These are phyloP conservation scores for Hanleya hanleyi DNA, from an alignment of 2,888 invertebrate genomes.

Conservation along the genomic window DNA sequence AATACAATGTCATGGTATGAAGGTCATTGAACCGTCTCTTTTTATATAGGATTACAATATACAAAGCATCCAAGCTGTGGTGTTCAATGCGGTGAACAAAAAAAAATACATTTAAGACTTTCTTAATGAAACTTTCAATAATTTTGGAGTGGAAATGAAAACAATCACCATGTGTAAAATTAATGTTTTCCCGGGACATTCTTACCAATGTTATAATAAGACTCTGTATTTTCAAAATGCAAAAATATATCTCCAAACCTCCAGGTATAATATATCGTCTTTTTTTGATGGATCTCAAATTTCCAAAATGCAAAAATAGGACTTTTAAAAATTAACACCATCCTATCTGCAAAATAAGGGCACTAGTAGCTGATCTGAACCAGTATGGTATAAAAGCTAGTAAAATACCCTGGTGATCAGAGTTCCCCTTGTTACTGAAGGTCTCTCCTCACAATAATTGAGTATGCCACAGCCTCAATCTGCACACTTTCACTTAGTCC, in stretches of 20 bases:
- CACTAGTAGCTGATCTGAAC: background rate
- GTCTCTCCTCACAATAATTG: background rate
- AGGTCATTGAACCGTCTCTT: no score
- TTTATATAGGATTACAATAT: no score
- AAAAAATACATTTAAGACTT: no score
- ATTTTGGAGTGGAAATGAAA: no score
- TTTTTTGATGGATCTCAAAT: background rate
- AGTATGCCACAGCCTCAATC: background rate
- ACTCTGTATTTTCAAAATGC: slow-evolving; percentile 21
- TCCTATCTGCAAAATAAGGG: background rate
- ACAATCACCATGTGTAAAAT: no score
- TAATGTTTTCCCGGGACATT: no score
- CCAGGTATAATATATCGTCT: slow-evolving; percentile 15
- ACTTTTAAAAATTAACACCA: slow-evolving; percentile 18
- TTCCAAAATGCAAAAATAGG: slow-evolving; percentile 33
- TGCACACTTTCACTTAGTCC: no score
- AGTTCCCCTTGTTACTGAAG: background rate
- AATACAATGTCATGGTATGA: no score
- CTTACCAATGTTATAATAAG: no score
- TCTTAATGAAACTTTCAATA: no score
- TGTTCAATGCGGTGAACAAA: no score
- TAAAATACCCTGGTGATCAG: background rate
- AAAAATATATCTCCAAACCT: slow-evolving; percentile 37
- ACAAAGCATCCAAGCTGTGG: no score
- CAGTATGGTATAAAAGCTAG: background rate